Evolutionary conservation across 1,140 invertebrate species (phyloP).

Genomic region (Euwallacea fornicatus): DNA sequence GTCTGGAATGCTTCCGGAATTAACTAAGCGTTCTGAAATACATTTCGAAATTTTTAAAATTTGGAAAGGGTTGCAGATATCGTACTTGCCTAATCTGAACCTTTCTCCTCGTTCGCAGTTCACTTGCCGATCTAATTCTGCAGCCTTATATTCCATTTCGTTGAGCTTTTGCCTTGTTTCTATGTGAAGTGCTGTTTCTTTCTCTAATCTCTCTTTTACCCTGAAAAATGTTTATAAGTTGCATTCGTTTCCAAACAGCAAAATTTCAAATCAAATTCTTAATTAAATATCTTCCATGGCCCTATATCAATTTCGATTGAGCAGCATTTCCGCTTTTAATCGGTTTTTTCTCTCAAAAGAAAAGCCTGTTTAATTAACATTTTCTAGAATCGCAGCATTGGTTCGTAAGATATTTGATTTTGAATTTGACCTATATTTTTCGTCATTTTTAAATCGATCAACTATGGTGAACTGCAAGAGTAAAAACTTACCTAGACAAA

Average conservation of each 20-base stretch:
- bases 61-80: neutral
- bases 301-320: too few species aligned
- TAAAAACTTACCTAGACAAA: conserved; percentile 55
- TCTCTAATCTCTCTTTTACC: conserved; percentile 86
- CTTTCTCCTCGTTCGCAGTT: conserved; percentile 80
- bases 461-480: neutral
- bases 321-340: neutral
- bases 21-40: conserved; percentile 72
- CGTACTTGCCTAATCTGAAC: conserved; percentile 60
- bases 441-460: too few species aligned
- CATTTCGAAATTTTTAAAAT: neutral
- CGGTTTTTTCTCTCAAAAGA: too few species aligned
- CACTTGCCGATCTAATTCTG: conserved; percentile 75
- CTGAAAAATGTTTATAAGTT: conserved; percentile 52
- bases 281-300: too few species aligned
- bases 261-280: neutral
- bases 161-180: conserved; percentile 79
- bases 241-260: neutral
- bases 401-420: neutral
- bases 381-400: too few species aligned
- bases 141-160: conserved; percentile 72
- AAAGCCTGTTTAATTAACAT: too few species aligned
- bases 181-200: conserved; percentile 83
- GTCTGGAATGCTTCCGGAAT: conserved; percentile 86
- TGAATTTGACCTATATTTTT: too few species aligned